Percentiles rank a stretch among this genome's conserved stretches.
phyloP scores from a whole-genome alignment of 2,888 invertebrate genomes.

The Hipparchia sbordonii region DNA sequence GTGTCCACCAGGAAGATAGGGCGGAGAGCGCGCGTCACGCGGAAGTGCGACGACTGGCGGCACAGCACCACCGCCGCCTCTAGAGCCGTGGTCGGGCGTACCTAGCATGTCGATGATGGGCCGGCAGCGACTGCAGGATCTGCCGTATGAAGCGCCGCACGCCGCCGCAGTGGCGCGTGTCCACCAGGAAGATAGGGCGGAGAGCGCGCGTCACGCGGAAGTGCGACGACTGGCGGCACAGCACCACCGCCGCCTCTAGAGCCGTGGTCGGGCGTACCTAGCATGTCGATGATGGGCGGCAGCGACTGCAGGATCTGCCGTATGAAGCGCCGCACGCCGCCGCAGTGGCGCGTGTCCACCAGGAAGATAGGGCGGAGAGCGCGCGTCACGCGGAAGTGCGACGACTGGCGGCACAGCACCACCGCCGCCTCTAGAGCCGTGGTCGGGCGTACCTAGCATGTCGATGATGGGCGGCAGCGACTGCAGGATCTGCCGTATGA shows the following conservation, averaged over 20 bases:
- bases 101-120: conserved; percentile 95
- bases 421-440: conserved; percentile 93
- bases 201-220: conserved; percentile 93
- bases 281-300: conserved; percentile 94
- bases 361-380: conserved; percentile 94
- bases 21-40: conserved; percentile 92
- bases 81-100: conserved; percentile 87
- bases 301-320: conserved; percentile 92
- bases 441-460: conserved; percentile 88
- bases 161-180: conserved; percentile 92
- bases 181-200: conserved; percentile 93
- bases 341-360: conserved; percentile 92
- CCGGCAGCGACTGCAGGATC: conserved; percentile 91
- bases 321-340: conserved; percentile 89
- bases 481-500: conserved; percentile 91
- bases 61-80: conserved; percentile 91
- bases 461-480: conserved; percentile 94
- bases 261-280: conserved; percentile 89
- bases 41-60: conserved; percentile 92
- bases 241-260: conserved; percentile 89
- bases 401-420: conserved; percentile 90
- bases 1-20: conserved; percentile 96
- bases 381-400: conserved; percentile 93
- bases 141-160: conserved; percentile 89
- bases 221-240: conserved; percentile 91